phyloP scores from a whole-genome alignment of 1,140 invertebrate species.

The Zaprionus africanus region DNA sequence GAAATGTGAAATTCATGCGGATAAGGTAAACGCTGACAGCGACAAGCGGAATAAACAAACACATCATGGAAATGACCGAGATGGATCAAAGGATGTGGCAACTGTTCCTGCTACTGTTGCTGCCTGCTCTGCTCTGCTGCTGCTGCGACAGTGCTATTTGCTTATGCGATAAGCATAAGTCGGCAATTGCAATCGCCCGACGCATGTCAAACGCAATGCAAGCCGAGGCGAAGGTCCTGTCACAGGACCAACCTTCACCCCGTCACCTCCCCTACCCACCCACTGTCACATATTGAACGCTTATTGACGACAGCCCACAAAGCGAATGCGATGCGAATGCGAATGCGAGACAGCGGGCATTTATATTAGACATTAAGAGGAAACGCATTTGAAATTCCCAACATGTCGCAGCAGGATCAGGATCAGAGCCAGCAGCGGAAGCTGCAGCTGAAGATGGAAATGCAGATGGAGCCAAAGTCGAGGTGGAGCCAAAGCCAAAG shows the following conservation, averaged over 20 bases:
- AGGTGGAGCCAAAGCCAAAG: background rate
- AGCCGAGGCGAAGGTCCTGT: conserved; percentile 25
- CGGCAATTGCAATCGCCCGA: conserved; percentile 38
- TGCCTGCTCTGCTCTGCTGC: background rate
- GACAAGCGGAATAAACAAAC: conserved; percentile 54
- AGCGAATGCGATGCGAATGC: conserved; percentile 32
- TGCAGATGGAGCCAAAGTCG: background rate
- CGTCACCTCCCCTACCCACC: background rate
- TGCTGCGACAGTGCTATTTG: conserved; percentile 39
- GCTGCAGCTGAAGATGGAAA: conserved; percentile 12
- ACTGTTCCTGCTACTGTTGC: conserved; percentile 25
- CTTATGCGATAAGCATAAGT: conserved; percentile 56
- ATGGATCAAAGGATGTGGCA: conserved; percentile 34
- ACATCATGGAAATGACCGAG: conserved; percentile 45
- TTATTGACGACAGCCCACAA: conserved; percentile 51
- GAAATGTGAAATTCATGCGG: conserved; percentile 32
- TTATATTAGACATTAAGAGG: conserved; percentile 82
- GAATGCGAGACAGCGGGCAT: conserved; percentile 72
- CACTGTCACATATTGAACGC: conserved; percentile 27
- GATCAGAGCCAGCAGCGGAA: conserved; percentile 5
- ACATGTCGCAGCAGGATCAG: conserved; percentile 55
- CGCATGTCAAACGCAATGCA: conserved; percentile 50
- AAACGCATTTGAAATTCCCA: conserved; percentile 63
- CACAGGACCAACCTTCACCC: conserved; percentile 10
- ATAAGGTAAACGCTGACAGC: conserved; percentile 43